Evolutionary conservation across 2,888 invertebrate genomes (phyloP), one percentile per base, ranked within the genome.

Genomic region (Agrotis puta): DNA sequence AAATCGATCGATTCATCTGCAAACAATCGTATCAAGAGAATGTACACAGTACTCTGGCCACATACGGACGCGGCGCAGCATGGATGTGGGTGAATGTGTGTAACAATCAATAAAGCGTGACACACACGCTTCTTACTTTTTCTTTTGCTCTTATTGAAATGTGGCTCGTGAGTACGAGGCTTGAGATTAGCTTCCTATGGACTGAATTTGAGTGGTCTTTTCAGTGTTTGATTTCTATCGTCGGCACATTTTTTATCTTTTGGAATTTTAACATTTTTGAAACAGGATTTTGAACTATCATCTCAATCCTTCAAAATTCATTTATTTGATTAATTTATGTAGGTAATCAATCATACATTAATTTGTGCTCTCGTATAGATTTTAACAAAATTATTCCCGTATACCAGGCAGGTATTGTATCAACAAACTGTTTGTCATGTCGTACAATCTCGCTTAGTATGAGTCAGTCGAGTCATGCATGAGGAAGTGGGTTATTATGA

Each of bases 101-200:
- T 86, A 87, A 87, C 88, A 88, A 90, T 88, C 89, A 88, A 89
- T 90, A 88, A 87, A 84, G 81, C 85, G 83, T 87, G 81, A 84
- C 82, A 81, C 81, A 84, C 81, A 84, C 81, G 77, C 79, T 78
- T 82, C 77, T 70, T 82, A 87, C 89, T 89, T 91, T 90, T 91
- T 90, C 89, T 91, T 90, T 91, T 91, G 89, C 85, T 89, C 88
- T 85, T 87, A 84, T 85, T 87, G 70, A 67, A 73, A 70, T 68
- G 66, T 72, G 69, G 75, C 74, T 66, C 76, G 77, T 78, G 64
- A 48, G n/a, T 56, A 50, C 54, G 50, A 45, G 33, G 18, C 24
- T 61, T 33, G 47, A 53, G 45, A 64, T 76, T 64, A 50, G 39
- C 61, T 65, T 72, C 48, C 0, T 61, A 27, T 2, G 51, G n/a